phyloP scores from a whole-genome alignment of 1,140 invertebrate genomes.

The Trypoxylus dichotomus region DNA sequence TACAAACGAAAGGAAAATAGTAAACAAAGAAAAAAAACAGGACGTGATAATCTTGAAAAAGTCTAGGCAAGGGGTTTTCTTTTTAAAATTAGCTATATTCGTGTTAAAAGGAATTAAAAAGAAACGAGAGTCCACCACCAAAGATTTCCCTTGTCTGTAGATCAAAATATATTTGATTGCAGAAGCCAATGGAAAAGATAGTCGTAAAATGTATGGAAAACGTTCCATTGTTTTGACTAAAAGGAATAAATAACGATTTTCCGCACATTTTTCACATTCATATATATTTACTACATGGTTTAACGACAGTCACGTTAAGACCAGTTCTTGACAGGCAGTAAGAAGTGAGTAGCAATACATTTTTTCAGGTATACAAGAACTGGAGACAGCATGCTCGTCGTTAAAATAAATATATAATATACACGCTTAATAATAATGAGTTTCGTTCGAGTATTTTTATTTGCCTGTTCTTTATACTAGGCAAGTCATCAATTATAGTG shows the following conservation, averaged over 20 bases:
- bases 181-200: constrained; percentile 53
- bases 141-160: constrained; percentile 48
- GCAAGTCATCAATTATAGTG: constrained; percentile 23
- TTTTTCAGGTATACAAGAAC: constrained; percentile 21
- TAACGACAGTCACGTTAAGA: constrained; percentile 32
- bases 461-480: constrained; percentile 9
- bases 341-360: constrained; percentile 26
- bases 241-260: constrained; percentile 26
- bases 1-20: constrained; percentile 38
- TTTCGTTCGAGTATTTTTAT: constrained; percentile 15
- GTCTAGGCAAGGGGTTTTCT: constrained; percentile 43
- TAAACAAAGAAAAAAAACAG: constrained; percentile 33
- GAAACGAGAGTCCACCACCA: constrained; percentile 49
- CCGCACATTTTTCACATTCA: constrained; percentile 37
- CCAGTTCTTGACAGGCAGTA: constrained; percentile 35
- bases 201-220: constrained; percentile 41
- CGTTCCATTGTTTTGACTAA: constrained; percentile 26
- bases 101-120: constrained; percentile 38
- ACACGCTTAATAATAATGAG: constrained; percentile 25
- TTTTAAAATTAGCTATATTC: constrained; percentile 32
- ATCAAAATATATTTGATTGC: constrained; percentile 31
- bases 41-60: constrained; percentile 19
- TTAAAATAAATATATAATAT: constrained; percentile 32
- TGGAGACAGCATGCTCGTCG: background rate
- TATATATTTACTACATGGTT: constrained; percentile 35